Evolutionary conservation across 1,140 invertebrate genomes (phyloP), one percentile per base, ranked within the genome.

Genomic region (Drosophila lacertosa): DNA sequence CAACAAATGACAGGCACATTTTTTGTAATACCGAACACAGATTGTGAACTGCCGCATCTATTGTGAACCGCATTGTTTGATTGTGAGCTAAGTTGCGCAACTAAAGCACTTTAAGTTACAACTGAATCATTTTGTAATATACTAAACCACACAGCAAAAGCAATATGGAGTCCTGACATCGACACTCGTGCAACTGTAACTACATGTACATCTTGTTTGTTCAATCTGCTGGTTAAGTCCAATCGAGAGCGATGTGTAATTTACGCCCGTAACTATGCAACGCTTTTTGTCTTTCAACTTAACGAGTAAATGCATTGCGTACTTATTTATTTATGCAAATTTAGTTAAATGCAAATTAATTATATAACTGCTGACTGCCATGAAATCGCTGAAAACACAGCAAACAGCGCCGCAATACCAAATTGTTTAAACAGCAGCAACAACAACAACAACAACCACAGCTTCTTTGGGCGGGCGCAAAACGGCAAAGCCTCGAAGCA

Each of bases 271-370:
- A 58, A 59, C 45, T 58, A 67, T 45, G 68, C 63, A 66, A 53
- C 35, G 16, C 15, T 42, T 65, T 50, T 50, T 70, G 55, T 42
- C 20, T 32, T 24, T 15, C 33, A 65, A 55, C 37, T 18, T 26
- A 44, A 32, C 65, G 44, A 22, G 35, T 67, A 76, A 88, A 68
- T 77, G 65, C 51, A 72, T 64, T 53, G 13, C 62, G 82, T 67
- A 88, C 88, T 88, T 82, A 88, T 88, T 88, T 88, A 88, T 88
- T 82, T 88, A 88, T 88, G 82, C 82, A 88, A 88, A 88, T 88
- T 88, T 88, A 78, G 74, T 88, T 86, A 75, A 82, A 86, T 88
- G 82, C 77, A 72, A 88, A 86, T 88, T 88, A 88, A 86, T 86
- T 86, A 72, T 74, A 82, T 45, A 35, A 40, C 67, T 57, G 60